phyloP scores from a whole-genome alignment of 2,888 invertebrate genomes.

The Ophion obscuratus region DNA sequence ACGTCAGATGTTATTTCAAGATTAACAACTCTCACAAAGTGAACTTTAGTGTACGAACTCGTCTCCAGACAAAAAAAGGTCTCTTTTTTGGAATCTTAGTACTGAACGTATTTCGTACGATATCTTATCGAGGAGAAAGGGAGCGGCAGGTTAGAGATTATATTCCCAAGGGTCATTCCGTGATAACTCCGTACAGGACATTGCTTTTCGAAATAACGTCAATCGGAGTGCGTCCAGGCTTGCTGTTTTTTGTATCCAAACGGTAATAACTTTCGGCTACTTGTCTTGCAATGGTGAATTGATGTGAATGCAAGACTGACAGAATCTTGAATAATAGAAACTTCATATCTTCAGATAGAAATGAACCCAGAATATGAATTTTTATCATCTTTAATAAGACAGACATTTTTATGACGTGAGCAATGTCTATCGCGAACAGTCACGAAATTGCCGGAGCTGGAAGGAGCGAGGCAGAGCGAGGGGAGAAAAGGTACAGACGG shows the following conservation, averaged over 20 bases:
- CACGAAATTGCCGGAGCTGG: conserved; percentile 7
- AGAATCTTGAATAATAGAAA: too few species aligned
- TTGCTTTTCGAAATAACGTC: neutral
- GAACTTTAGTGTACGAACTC: neutral
- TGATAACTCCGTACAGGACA: neutral
- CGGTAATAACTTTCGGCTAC: neutral
- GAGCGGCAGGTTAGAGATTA: conserved; percentile 2
- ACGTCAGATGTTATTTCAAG: too few species aligned
- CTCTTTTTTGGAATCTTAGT: neutral
- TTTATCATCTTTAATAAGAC: neutral
- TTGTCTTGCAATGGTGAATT: neutral
- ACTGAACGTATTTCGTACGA: neutral
- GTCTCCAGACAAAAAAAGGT: neutral
- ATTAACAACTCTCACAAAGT: too few species aligned
- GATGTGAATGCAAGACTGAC: neutral
- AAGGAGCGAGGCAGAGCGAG: conserved; percentile 8
- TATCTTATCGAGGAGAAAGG: neutral
- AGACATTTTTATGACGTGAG: neutral
- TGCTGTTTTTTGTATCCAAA: neutral
- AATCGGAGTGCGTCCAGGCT: neutral
- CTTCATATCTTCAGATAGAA: too few species aligned
- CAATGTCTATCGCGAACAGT: neutral
- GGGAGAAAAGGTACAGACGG: neutral
- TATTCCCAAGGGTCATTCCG: neutral
- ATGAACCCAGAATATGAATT: too few species aligned